phyloP scores from a whole-genome alignment of 2,113 vertebrate species.

The Coptodon bakossiorum region DNA sequence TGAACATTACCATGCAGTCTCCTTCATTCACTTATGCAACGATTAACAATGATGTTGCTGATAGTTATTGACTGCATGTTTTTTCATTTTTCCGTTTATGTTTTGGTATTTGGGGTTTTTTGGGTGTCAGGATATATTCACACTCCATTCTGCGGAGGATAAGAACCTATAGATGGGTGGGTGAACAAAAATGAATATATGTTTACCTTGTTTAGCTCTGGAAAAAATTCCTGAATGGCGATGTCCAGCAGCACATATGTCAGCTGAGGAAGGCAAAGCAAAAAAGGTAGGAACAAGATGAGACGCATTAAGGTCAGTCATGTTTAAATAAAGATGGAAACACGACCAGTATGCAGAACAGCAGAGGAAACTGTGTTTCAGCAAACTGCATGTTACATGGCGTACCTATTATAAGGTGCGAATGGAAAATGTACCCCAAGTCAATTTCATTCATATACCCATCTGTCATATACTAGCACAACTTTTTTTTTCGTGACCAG shows the following conservation, averaged over 20 bases:
- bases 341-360: no score
- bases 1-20: neutral
- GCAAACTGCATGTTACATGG: no score
- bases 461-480: no score
- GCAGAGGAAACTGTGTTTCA: no score
- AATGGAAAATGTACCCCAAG: no score
- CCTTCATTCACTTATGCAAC: neutral
- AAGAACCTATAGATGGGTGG: neutral
- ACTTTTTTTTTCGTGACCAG: no score
- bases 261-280: constrained; percentile 70
- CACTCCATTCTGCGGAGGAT: accelerated
- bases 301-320: neutral
- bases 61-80: neutral
- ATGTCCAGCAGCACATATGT: constrained; percentile 81
- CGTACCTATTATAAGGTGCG: no score
- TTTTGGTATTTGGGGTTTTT: neutral
- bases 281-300: neutral
- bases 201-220: neutral
- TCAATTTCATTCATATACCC: no score
- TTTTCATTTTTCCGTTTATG: neutral
- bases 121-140: neutral
- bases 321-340: no score
- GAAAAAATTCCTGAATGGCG: neutral
- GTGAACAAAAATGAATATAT: neutral
- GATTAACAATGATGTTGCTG: neutral